A percentile compares a stretch with the other conserved stretches of the same genome.
phyloP scores from a whole-genome alignment of 2,888 invertebrate genomes.

The Dasypolia templi region DNA sequence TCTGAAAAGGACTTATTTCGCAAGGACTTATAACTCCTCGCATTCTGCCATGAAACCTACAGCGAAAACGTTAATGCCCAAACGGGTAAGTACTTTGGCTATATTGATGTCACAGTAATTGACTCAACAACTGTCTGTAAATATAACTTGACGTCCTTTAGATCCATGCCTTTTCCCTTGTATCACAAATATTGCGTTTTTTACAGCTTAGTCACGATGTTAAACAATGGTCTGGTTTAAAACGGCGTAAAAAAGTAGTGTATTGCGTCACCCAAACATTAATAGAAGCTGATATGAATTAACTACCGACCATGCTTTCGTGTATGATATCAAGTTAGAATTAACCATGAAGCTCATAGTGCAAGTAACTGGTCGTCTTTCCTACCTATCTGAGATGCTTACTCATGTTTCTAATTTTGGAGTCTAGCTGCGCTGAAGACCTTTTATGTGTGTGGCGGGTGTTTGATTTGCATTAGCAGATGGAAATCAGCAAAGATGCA shows the following conservation, averaged over 20 bases:
- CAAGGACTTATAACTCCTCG: neutral
- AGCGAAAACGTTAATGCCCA: neutral
- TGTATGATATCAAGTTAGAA: neutral
- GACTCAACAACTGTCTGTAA: neutral
- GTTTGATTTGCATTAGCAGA: neutral
- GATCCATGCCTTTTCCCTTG: constrained; percentile 14
- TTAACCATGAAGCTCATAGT: neutral
- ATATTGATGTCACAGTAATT: constrained; percentile 20
- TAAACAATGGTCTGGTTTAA: constrained; percentile 36
- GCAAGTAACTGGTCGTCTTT: neutral
- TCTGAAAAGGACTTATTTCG: neutral
- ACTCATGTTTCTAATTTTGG: neutral
- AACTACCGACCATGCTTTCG: constrained; percentile 6
- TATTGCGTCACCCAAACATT: constrained; percentile 13
- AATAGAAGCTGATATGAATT: constrained; percentile 10
- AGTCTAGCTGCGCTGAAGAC: neutral
- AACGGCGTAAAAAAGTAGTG: neutral
- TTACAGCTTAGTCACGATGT: constrained; percentile 21
- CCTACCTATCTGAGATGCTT: neutral
- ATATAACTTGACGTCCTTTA: constrained; percentile 29
- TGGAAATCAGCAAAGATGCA: neutral
- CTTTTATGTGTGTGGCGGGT: neutral
- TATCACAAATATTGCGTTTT: constrained; percentile 11
- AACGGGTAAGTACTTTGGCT: neutral
- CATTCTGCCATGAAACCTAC: neutral